Conservation (phyloP, 2,888 invertebrate genomes). For the Lycaena phlaeas region DNA sequence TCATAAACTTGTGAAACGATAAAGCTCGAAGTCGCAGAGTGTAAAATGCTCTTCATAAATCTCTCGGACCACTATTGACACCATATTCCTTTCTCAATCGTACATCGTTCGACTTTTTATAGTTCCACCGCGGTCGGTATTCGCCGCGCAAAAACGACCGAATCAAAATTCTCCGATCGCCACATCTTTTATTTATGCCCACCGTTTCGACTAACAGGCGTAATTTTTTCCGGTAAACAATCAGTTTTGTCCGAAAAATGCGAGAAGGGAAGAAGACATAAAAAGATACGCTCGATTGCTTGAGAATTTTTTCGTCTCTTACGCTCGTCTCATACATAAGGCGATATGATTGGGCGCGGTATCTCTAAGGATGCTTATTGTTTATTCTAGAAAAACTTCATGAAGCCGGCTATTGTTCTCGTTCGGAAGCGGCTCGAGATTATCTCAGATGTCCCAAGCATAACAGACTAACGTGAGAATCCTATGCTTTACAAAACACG, state of each 20-base stretch:
- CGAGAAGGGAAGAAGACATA: constrained; percentile 61
- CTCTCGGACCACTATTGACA: constrained; percentile 41
- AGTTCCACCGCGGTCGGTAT: constrained; percentile 46
- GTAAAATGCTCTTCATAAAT: constrained; percentile 41
- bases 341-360: constrained; percentile 53
- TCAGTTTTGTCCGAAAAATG: constrained; percentile 71
- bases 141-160: constrained; percentile 49
- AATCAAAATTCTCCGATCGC: constrained; percentile 64
- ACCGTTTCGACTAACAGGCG: constrained; percentile 64
- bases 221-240: constrained; percentile 73
- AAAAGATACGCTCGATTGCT: constrained; percentile 51
- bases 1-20: too few relatives aligned
- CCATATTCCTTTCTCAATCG: constrained; percentile 54
- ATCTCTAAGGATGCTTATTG: constrained; percentile 18
- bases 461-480: background rate
- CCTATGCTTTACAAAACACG: too few relatives aligned
- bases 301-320: constrained; percentile 40
- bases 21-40: constrained; percentile 23
- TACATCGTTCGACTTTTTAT: constrained; percentile 46
- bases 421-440: constrained; percentile 13
- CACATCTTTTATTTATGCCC: constrained; percentile 67
- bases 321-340: constrained; percentile 42
- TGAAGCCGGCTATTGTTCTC: constrained; percentile 26
- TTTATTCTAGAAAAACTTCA: constrained; percentile 27
- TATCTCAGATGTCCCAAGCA: constrained; percentile 1